A percentile compares a stretch with the other conserved stretches of the same genome.
phyloP scores from a whole-genome alignment of 2,797 vertebrate species.

The Taenioides sp. region DNA sequence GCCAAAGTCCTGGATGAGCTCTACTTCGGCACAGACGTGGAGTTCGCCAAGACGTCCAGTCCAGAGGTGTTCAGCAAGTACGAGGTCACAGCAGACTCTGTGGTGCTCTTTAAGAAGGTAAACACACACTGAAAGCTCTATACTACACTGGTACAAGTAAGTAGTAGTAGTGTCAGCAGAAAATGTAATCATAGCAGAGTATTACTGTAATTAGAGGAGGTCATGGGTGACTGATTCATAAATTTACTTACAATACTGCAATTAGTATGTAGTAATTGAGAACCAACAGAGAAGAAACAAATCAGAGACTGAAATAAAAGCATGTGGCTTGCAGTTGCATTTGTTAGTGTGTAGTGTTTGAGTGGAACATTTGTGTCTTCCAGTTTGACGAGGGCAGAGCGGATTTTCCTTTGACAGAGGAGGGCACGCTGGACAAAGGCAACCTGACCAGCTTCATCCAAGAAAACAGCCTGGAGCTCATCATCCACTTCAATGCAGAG shows the following conservation, averaged over 20 bases:
- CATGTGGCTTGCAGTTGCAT: background rate
- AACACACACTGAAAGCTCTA: background rate
- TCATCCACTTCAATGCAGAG: constrained; percentile 83
- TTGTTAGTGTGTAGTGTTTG: background rate
- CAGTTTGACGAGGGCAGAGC: constrained; percentile 86
- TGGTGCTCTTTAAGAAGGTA: constrained; percentile 92
- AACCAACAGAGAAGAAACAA: no score
- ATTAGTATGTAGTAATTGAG: no score
- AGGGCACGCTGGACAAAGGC: constrained; percentile 65
- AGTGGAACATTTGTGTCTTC: constrained; percentile 16
- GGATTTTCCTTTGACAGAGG: constrained; percentile 75
- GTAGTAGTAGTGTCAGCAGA: no score
- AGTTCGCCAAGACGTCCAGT: constrained; percentile 77
- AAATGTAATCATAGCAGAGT: no score
- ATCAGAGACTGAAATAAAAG: no score
- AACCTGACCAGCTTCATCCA: constrained; percentile 79
- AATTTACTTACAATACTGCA: no score
- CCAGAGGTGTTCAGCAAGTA: constrained; percentile 82
- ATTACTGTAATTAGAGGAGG: no score
- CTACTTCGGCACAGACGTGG: constrained; percentile 68
- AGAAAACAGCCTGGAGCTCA: constrained; percentile 81
- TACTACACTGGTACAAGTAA: background rate
- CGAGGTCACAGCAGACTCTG: constrained; percentile 67
- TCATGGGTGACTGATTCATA: no score
- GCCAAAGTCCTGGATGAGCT: constrained; percentile 73